These are phyloP conservation scores for Taurulus bubalis DNA, from an alignment of 2,113 vertebrate species.

Conservation along the genomic window DNA sequence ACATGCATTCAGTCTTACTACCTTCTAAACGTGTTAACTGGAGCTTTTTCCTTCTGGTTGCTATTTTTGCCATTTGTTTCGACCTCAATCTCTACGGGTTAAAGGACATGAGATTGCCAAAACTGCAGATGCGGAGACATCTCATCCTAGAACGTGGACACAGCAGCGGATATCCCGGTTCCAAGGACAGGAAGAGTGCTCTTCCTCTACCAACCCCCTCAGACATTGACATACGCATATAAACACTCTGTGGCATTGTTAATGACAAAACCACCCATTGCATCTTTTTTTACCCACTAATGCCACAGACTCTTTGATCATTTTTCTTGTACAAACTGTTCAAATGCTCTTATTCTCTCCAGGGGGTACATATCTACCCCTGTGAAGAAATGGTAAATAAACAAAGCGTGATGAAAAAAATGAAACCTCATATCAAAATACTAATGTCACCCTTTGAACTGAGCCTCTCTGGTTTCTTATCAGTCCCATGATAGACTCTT, in stretches of 20 bases:
- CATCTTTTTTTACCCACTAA: neutral
- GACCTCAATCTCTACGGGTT: neutral
- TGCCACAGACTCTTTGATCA: constrained; percentile 44
- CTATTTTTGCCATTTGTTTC: constrained; percentile 36
- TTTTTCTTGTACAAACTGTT: constrained; percentile 14
- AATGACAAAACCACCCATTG: constrained; percentile 40
- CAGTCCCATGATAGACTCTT: constrained; percentile 61
- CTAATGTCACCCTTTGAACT: constrained; percentile 75
- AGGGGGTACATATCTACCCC: constrained; percentile 33
- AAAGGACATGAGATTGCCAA: constrained; percentile 49
- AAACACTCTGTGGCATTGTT: constrained; percentile 52
- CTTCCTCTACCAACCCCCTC: constrained; percentile 75
- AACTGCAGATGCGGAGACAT: constrained; percentile 59
- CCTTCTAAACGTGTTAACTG: neutral
- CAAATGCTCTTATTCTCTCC: constrained; percentile 28
- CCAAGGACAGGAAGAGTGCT: constrained; percentile 83
- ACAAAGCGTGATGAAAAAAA: constrained; percentile 53
- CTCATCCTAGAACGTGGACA: constrained; percentile 61
- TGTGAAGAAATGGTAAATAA: constrained; percentile 57
- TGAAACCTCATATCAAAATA: constrained; percentile 61
- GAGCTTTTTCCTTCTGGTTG: neutral
- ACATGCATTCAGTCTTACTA: neutral
- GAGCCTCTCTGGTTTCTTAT: constrained; percentile 74
- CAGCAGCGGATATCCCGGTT: constrained; percentile 81
- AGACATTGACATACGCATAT: constrained; percentile 46